A percentile compares a stretch with the other conserved stretches of the same genome.
phyloP scores from a whole-genome alignment of 2,113 vertebrate genomes.

The Elaphurus davidianus region DNA sequence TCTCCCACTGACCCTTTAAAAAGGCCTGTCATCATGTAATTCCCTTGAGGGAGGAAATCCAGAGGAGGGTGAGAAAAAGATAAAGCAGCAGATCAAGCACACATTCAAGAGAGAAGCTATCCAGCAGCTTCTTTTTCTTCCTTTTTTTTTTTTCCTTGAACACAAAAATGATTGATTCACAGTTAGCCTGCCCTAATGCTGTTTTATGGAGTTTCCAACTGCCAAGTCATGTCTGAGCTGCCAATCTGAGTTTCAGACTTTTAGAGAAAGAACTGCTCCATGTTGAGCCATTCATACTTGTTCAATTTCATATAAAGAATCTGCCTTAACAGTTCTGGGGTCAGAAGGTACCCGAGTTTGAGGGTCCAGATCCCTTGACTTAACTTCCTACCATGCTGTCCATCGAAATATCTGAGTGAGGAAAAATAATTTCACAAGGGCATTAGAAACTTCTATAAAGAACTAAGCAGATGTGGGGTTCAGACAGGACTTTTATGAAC shows the following conservation, averaged over 20 bases:
- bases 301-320: not conserved
- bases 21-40: not conserved
- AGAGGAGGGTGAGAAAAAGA: not conserved
- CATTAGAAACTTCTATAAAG: not conserved
- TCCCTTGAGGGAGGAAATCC: not conserved
- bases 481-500: not conserved
- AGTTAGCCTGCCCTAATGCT: not conserved
- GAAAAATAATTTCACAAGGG: not conserved
- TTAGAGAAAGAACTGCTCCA: not conserved
- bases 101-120: not conserved
- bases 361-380: not conserved
- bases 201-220: conserved; percentile 29
- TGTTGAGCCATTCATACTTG: not conserved
- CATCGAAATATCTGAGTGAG: not conserved
- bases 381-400: not conserved
- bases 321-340: not conserved
- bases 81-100: not conserved
- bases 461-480: not conserved
- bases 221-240: not conserved
- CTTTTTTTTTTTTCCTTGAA: not conserved
- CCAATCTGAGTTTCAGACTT: not conserved
- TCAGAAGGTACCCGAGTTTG: not conserved
- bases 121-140: not conserved
- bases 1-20: not conserved
- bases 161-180: not conserved